Conservation (phyloP, 2,797 vertebrate genomes). For the Apogon hyalosoma region DNA sequence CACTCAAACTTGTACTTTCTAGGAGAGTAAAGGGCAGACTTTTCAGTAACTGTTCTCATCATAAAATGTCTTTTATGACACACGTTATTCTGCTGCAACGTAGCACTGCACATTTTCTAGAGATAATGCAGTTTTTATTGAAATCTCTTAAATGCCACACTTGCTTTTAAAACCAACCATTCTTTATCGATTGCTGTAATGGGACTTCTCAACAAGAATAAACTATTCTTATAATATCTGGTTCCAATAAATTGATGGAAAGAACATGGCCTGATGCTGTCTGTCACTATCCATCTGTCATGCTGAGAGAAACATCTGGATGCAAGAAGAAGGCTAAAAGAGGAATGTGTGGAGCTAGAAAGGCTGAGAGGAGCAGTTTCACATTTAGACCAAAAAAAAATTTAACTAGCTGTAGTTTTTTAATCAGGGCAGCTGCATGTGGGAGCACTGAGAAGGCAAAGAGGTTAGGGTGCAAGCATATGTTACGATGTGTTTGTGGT, state of each 20-base stretch:
- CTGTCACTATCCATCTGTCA: slow-evolving; percentile 52
- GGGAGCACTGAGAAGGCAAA: slow-evolving; percentile 35
- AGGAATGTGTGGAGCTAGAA: slow-evolving; percentile 50
- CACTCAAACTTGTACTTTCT: slow-evolving; percentile 33
- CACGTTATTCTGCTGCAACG: slow-evolving; percentile 35
- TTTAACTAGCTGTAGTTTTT: slow-evolving; percentile 47
- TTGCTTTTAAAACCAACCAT: slow-evolving; percentile 46
- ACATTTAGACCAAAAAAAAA: slow-evolving; percentile 27
- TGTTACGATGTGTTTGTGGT: slow-evolving; percentile 70
- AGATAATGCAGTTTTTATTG: slow-evolving; percentile 61
- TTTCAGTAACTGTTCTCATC: slow-evolving; percentile 25
- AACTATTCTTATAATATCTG: slow-evolving; percentile 66
- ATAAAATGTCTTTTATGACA: slow-evolving; percentile 21
- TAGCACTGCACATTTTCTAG: slow-evolving; percentile 27
- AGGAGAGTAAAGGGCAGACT: slow-evolving; percentile 23
- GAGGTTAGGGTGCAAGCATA: slow-evolving; percentile 43
- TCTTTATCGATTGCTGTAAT: slow-evolving; percentile 63
- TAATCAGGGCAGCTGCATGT: slow-evolving; percentile 60
- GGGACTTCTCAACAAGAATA: slow-evolving; percentile 48
- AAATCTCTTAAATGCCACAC: slow-evolving; percentile 50
- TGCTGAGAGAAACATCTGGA: slow-evolving; percentile 74
- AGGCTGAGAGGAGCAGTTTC: slow-evolving; percentile 33
- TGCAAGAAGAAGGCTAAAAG: slow-evolving; percentile 51
- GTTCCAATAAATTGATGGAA: slow-evolving; percentile 73
- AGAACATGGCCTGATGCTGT: slow-evolving; percentile 41